Percentiles rank a stretch among this genome's conserved stretches.
Evolutionary conservation across 2,888 invertebrate genomes (phyloP).

Genomic region (Halictus ligatus): DNA sequence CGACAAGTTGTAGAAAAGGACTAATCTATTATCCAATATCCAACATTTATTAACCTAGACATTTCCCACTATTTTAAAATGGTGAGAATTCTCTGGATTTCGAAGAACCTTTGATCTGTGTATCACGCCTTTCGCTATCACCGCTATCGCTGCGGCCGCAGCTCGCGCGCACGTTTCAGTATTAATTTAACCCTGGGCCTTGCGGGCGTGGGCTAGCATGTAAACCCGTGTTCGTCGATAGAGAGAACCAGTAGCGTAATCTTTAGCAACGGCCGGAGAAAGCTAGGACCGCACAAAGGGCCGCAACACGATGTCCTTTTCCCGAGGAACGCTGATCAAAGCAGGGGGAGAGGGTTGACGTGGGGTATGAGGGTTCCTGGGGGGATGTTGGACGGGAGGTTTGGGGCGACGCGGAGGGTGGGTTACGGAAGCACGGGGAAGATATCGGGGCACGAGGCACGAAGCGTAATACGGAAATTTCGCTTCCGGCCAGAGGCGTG

Average conservation of each 20-base stretch:
- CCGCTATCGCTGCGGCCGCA: not conserved
- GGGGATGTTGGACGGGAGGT: not conserved
- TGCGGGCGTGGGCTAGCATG: not conserved
- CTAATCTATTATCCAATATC: no score
- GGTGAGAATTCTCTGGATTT: not conserved
- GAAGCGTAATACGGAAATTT: constrained; percentile 74
- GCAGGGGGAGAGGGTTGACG: constrained; percentile 38
- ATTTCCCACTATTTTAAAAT: not conserved
- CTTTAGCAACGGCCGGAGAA: constrained; percentile 22
- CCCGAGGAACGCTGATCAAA: constrained; percentile 70
- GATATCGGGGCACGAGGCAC: constrained; percentile 58
- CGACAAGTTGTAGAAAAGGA: no score
- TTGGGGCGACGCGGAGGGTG: not conserved
- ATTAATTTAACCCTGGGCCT: constrained; percentile 42
- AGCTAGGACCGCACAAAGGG: constrained; percentile 52
- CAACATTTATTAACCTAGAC: not conserved
- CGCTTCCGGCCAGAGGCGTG: constrained; percentile 70
- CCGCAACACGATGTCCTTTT: constrained; percentile 58
- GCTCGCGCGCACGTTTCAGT: constrained; percentile 32
- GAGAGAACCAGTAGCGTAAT: constrained; percentile 29
- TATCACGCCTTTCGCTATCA: not conserved
- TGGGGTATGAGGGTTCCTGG: not conserved
- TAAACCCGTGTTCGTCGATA: constrained; percentile 12
- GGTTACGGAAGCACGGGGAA: constrained; percentile 17
- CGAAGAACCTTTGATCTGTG: not conserved